Conservation (phyloP, 2,888 invertebrate genomes). For the Peribatodes rhomboidaria region DNA sequence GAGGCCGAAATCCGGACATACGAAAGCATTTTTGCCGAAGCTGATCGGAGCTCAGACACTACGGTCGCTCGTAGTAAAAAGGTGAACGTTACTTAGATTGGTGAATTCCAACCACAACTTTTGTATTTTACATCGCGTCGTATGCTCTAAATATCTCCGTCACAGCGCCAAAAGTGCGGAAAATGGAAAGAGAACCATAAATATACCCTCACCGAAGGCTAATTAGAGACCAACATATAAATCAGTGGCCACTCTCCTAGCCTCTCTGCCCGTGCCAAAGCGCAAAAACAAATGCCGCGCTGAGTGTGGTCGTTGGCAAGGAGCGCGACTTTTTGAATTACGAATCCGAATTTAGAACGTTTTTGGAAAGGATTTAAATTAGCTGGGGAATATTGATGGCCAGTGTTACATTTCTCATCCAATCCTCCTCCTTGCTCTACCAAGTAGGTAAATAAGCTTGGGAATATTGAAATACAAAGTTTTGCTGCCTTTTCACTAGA, state of each 20-base stretch:
- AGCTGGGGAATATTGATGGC: constrained; percentile 30
- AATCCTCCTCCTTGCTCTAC: too few species aligned
- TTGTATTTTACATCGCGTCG: constrained; percentile 35
- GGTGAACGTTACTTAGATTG: too few species aligned
- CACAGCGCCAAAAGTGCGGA: constrained; percentile 71
- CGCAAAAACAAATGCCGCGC: constrained; percentile 49
- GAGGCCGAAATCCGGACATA: too few species aligned
- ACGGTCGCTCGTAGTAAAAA: too few species aligned
- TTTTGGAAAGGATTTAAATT: constrained; percentile 39
- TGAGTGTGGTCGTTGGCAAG: constrained; percentile 58
- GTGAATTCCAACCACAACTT: too few species aligned
- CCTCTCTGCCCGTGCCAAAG: constrained; percentile 44
- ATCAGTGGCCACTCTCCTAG: constrained; percentile 70
- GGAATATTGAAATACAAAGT: too few species aligned
- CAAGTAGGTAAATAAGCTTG: too few species aligned
- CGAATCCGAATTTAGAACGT: constrained; percentile 45
- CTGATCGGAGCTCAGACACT: too few species aligned
- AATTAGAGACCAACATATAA: constrained; percentile 82
- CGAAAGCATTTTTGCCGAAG: too few species aligned
- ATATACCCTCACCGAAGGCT: constrained; percentile 78
- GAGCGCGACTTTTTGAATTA: constrained; percentile 46
- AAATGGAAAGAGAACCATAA: constrained; percentile 79
- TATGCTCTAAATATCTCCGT: constrained; percentile 40
- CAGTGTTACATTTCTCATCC: constrained; percentile 4
- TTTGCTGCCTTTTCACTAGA: too few species aligned